These are phyloP conservation scores for Globodera ellingtonae DNA, from an alignment of 1,140 invertebrate species.

Conservation along the genomic window DNA sequence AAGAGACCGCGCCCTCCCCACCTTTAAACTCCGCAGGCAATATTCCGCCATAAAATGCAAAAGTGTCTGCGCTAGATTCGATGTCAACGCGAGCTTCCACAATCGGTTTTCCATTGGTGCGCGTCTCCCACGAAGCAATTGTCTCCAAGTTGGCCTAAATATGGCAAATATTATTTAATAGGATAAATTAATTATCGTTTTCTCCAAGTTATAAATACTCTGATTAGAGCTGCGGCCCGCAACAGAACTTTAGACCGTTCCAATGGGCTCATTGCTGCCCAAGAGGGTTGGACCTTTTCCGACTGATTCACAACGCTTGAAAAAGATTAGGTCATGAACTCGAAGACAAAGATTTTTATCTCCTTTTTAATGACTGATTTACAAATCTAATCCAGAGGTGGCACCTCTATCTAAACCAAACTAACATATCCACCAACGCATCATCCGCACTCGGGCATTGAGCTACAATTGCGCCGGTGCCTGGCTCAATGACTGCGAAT, in stretches of 20 bases:
- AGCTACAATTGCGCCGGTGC: constrained; percentile 21
- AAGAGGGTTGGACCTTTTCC: not conserved
- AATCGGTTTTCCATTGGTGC: constrained; percentile 61
- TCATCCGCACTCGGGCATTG: constrained; percentile 20
- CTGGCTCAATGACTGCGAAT: constrained; percentile 27
- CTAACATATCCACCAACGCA: constrained; percentile 10
- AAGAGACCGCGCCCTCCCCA: constrained; percentile 4
- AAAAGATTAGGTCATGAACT: too few species aligned
- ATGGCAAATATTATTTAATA: not conserved
- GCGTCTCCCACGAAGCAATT: constrained; percentile 54
- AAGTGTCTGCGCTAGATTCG: constrained; percentile 58
- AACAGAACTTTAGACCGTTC: constrained; percentile 25
- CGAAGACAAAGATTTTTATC: too few species aligned
- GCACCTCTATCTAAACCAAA: too few species aligned
- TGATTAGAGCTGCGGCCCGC: constrained; percentile 12
- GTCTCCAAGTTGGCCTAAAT: constrained; percentile 23
- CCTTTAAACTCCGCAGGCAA: constrained; percentile 27
- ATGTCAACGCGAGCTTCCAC: constrained; percentile 54
- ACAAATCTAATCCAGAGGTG: too few species aligned
- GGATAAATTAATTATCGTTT: not conserved
- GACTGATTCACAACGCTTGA: constrained; percentile 7
- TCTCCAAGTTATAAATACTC: constrained; percentile 5
- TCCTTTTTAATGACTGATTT: too few species aligned
- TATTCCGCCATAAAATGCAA: constrained; percentile 48
- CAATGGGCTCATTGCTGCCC: constrained; percentile 14